These are phyloP conservation scores for Lathamus discolor DNA, from an alignment of 2,113 vertebrate species.

Conservation along the genomic window DNA sequence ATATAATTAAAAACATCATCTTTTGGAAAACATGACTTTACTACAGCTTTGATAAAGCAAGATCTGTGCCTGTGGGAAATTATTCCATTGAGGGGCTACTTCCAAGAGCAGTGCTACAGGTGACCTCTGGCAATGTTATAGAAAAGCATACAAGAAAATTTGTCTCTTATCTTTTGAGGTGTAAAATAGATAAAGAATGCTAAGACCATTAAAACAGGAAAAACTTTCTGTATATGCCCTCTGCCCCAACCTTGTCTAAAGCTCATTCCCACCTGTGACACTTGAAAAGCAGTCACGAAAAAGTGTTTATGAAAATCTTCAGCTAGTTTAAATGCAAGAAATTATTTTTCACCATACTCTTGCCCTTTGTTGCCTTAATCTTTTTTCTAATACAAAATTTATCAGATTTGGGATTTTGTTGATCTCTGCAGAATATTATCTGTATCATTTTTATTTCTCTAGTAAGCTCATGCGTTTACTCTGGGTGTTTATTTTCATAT, in stretches of 20 bases:
- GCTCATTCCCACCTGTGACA: neutral
- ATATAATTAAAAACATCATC: neutral
- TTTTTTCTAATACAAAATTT: slow-evolving; percentile 66
- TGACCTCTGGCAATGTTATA: neutral
- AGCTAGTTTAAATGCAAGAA: slow-evolving; percentile 30
- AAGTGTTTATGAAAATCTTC: slow-evolving; percentile 35
- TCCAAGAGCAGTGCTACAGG: neutral
- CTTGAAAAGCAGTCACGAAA: neutral
- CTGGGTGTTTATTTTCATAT: slow-evolving; percentile 31
- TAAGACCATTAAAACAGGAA: neutral
- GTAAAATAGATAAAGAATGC: neutral
- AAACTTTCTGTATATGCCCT: neutral
- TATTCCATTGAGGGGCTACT: neutral
- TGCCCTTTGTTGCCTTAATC: slow-evolving; percentile 51
- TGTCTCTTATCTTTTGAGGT: neutral
- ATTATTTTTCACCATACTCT: neutral
- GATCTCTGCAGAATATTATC: slow-evolving; percentile 49
- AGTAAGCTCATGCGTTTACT: slow-evolving; percentile 12
- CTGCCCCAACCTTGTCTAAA: neutral
- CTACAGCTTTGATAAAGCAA: neutral
- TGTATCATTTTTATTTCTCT: slow-evolving; percentile 39
- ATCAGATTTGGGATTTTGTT: slow-evolving; percentile 58
- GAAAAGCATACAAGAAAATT: neutral
- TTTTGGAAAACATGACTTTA: neutral
- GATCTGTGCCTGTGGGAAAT: neutral